Evolutionary conservation across 2,797 vertebrate species (phyloP).

Genomic region (Coranthus polyacanthus): DNA sequence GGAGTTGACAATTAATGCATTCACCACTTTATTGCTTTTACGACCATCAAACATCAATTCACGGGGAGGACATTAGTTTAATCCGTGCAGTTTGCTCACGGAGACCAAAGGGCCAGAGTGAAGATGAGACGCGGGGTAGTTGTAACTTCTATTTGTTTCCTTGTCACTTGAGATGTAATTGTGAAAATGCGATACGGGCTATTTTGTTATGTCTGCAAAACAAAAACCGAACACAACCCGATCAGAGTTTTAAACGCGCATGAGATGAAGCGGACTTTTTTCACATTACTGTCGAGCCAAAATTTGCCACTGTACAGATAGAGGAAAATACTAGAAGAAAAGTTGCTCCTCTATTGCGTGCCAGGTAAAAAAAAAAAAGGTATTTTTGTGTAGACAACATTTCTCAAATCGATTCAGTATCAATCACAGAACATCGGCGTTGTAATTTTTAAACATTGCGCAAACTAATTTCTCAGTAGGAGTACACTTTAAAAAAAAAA

Average conservation of each 20-base stretch:
- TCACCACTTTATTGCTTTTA: constrained; percentile 23
- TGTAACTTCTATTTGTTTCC: constrained; percentile 5
- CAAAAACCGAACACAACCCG: constrained; percentile 27
- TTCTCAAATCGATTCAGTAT: constrained; percentile 17
- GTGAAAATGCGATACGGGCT: constrained; percentile 26
- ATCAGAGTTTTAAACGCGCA: constrained; percentile 10
- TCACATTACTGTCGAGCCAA: constrained; percentile 13
- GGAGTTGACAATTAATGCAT: constrained; percentile 59
- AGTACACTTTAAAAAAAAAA: not conserved
- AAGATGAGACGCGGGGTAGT: constrained; percentile 2
- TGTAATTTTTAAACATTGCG: not conserved
- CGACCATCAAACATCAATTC: constrained; percentile 50
- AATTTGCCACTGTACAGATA: not conserved
- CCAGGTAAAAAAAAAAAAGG: constrained; percentile 13
- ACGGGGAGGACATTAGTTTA: constrained; percentile 44
- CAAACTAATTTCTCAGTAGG: not conserved
- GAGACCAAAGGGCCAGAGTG: constrained; percentile 27
- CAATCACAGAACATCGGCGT: not conserved
- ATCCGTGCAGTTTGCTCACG: constrained; percentile 43
- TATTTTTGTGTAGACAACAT: not conserved
- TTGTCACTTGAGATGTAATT: constrained; percentile 28
- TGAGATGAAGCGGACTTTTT: constrained; percentile 13
- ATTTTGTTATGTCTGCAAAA: constrained; percentile 28
- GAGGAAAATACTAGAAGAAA: not conserved
- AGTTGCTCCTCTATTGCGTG: constrained; percentile 10